These are phyloP conservation scores for Pomatostomus ruficeps DNA, from an alignment of 2,113 vertebrate species.

Conservation along the genomic window DNA sequence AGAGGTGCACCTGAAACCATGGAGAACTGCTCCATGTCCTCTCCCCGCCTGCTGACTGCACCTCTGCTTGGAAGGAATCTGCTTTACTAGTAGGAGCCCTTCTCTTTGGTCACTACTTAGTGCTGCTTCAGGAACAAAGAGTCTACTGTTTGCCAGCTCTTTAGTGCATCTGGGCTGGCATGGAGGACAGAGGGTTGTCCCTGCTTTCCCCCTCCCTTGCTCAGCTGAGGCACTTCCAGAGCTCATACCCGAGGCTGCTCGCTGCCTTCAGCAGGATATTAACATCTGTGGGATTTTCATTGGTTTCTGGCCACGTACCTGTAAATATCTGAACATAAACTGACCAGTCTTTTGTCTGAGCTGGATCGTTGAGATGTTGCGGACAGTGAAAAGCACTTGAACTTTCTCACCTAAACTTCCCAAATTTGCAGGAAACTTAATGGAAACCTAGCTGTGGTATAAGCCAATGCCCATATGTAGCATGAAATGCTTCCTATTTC, in stretches of 20 bases:
- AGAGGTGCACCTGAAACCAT: neutral
- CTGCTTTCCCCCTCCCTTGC: neutral
- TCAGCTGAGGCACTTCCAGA: neutral
- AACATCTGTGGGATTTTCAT: neutral
- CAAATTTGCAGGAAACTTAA: neutral
- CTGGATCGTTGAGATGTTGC: fast-evolving
- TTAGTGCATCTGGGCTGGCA: neutral
- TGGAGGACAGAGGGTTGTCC: neutral
- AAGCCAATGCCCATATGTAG: neutral
- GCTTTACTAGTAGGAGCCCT: neutral
- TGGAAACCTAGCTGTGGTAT: neutral
- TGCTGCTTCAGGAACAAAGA: neutral
- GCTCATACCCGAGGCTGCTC: neutral
- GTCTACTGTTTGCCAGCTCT: neutral
- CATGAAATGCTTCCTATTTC: neutral
- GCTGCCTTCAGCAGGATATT: neutral
- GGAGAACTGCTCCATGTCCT: neutral
- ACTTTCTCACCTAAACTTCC: neutral
- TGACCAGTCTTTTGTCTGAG: neutral
- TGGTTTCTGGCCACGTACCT: neutral
- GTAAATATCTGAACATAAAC: neutral
- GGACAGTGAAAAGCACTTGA: neutral
- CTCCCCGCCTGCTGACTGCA: neutral
- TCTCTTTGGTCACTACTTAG: neutral
- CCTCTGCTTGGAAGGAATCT: neutral